Evolutionary conservation across 1,140 invertebrate genomes (phyloP).

Genomic region (Drusus annulatus): DNA sequence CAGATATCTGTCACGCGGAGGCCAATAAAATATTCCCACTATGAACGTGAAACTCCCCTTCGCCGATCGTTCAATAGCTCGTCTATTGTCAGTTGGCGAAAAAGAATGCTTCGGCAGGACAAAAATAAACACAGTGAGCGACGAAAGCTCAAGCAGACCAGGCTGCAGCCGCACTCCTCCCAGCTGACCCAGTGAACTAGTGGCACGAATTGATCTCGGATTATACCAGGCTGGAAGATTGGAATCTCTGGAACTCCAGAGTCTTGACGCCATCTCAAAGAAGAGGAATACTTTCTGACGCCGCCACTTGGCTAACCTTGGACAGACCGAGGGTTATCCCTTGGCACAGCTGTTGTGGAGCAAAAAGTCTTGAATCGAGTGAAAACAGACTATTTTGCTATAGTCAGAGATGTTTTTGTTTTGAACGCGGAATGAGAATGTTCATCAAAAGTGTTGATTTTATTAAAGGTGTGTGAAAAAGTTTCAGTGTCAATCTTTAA

Average conservation of each 20-base stretch:
- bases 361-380: neutral
- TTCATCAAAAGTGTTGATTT: too few relatives aligned
- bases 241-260: slow-evolving; percentile 1
- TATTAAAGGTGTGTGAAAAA: too few relatives aligned
- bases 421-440: too few relatives aligned
- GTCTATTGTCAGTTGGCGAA: slow-evolving; percentile 53
- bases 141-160: slow-evolving; percentile 30
- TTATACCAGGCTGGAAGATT: neutral
- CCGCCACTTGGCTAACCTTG: neutral
- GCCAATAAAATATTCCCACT: neutral
- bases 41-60: slow-evolving; percentile 35
- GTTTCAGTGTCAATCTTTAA: neutral
- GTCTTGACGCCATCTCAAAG: neutral
- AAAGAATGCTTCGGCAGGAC: slow-evolving; percentile 54
- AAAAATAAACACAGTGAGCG: slow-evolving; percentile 55
- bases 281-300: neutral
- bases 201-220: neutral
- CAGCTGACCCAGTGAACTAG: slow-evolving; percentile 32
- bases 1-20: too few relatives aligned
- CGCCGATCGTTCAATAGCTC: slow-evolving; percentile 34
- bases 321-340: too few relatives aligned
- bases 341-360: neutral
- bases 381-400: neutral
- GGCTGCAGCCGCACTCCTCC: neutral
- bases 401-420: too few relatives aligned